Evolutionary conservation across 1,140 invertebrate species (phyloP).

Genomic region (Micrasema longulum): DNA sequence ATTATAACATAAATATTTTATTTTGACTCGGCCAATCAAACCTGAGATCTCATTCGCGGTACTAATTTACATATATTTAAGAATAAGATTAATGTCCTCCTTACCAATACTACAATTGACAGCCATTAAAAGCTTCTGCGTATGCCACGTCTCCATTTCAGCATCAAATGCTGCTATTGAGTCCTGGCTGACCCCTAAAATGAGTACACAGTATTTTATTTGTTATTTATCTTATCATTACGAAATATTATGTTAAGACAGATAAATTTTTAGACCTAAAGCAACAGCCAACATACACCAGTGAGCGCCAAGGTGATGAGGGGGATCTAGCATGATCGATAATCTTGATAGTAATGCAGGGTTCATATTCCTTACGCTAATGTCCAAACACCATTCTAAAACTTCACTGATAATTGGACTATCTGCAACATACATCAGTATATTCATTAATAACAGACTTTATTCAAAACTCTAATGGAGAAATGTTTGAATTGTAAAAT

Average conservation of each 20-base stretch:
- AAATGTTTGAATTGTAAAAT: slow-evolving; percentile 58
- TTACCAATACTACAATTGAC: slow-evolving; percentile 61
- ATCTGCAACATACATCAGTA: slow-evolving; percentile 49
- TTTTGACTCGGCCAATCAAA: too few relatives aligned
- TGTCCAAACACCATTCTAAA: slow-evolving; percentile 60
- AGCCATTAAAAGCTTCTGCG: slow-evolving; percentile 58
- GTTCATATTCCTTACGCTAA: slow-evolving; percentile 61
- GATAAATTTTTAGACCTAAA: slow-evolving; percentile 67
- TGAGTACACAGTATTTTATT: not conserved
- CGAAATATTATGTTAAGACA: too few relatives aligned
- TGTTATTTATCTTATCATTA: too few relatives aligned
- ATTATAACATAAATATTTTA: too few relatives aligned
- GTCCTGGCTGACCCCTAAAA: slow-evolving; percentile 59
- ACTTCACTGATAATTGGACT: slow-evolving; percentile 56
- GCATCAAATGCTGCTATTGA: slow-evolving; percentile 58
- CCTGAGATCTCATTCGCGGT: too few relatives aligned
- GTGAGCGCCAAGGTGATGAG: slow-evolving; percentile 82
- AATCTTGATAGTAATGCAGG: slow-evolving; percentile 68
- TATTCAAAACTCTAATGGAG: too few relatives aligned
- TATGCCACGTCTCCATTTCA: slow-evolving; percentile 60
- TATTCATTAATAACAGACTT: too few relatives aligned
- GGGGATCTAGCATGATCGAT: slow-evolving; percentile 79
- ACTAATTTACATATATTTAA: too few relatives aligned
- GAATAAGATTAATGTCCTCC: too few relatives aligned
- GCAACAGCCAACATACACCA: slow-evolving; percentile 86